phyloP scores from a whole-genome alignment of 2,113 vertebrate species.

The Urocitellus parryii region DNA sequence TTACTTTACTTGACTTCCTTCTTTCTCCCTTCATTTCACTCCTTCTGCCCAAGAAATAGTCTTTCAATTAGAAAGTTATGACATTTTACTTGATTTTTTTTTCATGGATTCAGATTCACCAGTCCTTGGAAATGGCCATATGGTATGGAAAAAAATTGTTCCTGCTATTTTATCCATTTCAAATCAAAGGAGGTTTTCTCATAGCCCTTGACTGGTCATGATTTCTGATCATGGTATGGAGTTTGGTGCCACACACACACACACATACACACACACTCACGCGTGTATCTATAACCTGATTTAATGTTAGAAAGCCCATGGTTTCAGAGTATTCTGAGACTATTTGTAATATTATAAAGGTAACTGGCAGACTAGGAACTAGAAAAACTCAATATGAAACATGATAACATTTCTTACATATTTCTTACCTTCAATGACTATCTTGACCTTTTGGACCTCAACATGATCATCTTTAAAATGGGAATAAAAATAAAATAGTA shows the following conservation, averaged over 20 bases:
- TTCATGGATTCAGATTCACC: not conserved
- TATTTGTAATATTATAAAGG: slow-evolving; percentile 1
- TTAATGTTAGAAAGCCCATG: not conserved
- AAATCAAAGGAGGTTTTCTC: not conserved
- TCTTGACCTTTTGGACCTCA: not conserved
- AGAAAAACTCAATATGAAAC: not conserved
- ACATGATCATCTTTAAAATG: slow-evolving; percentile 35
- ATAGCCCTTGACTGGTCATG: not conserved
- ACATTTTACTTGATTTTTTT: not conserved
- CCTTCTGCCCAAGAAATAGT: not conserved
- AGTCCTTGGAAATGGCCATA: not conserved
- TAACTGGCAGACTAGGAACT: not conserved
- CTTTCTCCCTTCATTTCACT: not conserved
- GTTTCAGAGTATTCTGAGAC: not conserved
- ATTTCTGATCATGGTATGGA: not conserved
- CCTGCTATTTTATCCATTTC: not conserved
- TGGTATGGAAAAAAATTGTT: not conserved
- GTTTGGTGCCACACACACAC: not conserved
- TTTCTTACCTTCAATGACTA: not conserved
- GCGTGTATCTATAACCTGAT: not conserved
- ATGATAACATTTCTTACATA: not conserved
- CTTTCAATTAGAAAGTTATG: not conserved
- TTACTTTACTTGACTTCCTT: not conserved
- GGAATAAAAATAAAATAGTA: not conserved
- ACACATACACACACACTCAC: no score